These are phyloP conservation scores for Peucedramus taeniatus DNA, from an alignment of 2,113 vertebrate species.

Conservation along the genomic window DNA sequence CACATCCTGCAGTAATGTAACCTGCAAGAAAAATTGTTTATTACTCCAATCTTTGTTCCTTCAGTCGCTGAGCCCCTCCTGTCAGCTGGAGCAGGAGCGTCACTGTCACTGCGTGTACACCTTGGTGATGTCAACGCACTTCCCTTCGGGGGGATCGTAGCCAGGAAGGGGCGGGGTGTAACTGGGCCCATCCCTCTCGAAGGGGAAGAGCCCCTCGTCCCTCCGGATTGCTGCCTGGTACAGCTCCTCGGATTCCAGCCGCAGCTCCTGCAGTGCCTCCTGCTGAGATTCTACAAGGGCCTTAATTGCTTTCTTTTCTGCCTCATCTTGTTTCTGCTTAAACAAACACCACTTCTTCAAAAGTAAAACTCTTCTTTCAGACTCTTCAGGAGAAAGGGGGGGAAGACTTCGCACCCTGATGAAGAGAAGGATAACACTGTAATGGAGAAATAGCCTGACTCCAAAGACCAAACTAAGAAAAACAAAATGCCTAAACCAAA, in stretches of 20 bases:
- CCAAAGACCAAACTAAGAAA: not conserved
- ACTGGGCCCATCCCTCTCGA: constrained; percentile 79
- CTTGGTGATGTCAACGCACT: constrained; percentile 83
- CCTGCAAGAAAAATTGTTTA: not conserved
- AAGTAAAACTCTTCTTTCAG: constrained; percentile 82
- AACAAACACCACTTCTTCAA: constrained; percentile 85
- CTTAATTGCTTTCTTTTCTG: constrained; percentile 74
- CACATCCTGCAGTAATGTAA: not conserved
- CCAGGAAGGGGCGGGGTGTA: constrained; percentile 78
- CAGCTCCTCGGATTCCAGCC: constrained; percentile 81
- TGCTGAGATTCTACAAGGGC: constrained; percentile 79
- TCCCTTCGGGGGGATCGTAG: constrained; percentile 89
- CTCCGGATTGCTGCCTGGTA: constrained; percentile 80
- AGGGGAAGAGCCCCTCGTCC: constrained; percentile 81
- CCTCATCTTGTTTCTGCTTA: constrained; percentile 81
- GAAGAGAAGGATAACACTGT: not conserved
- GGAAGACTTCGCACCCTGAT: constrained; percentile 74
- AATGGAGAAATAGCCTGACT: not conserved
- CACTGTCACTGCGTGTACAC: constrained; percentile 79
- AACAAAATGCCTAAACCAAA: not conserved
- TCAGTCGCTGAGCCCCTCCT: fast-evolving
- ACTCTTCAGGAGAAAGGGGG: constrained; percentile 76
- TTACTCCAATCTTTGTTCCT: not conserved
- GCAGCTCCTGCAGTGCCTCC: constrained; percentile 85
- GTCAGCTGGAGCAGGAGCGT: not conserved